Evolutionary conservation across 2,797 vertebrate species (phyloP).

Genomic region (Pipistrellus pipistrellus): DNA sequence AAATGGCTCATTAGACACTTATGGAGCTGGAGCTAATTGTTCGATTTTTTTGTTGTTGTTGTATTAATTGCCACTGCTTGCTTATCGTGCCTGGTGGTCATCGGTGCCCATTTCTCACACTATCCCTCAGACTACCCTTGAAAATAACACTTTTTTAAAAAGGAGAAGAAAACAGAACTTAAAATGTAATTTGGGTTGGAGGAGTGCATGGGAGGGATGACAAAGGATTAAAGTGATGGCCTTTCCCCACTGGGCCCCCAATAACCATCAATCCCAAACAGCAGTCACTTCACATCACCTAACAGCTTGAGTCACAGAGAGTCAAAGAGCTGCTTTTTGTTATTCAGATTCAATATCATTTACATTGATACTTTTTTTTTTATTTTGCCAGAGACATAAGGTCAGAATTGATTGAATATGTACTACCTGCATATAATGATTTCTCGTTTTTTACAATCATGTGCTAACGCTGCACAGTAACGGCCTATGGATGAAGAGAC

Average conservation of each 20-base stretch:
- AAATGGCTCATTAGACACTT: constrained; percentile 91
- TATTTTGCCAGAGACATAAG: constrained; percentile 89
- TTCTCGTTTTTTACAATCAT: constrained; percentile 90
- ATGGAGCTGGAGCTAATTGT: constrained; percentile 88
- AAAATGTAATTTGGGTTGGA: constrained; percentile 83
- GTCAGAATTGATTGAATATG: constrained; percentile 91
- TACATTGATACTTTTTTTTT: constrained; percentile 85
- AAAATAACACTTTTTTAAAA: not conserved
- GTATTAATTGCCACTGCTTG: constrained; percentile 87
- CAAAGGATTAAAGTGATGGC: constrained; percentile 82
- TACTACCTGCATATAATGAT: constrained; percentile 90
- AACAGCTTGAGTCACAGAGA: constrained; percentile 86
- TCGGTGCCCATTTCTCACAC: constrained; percentile 71
- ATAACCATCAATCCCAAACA: constrained; percentile 85
- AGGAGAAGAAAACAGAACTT: constrained; percentile 50
- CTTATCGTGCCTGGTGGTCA: constrained; percentile 85
- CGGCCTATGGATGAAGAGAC: constrained; percentile 91
- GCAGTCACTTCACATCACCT: constrained; percentile 85
- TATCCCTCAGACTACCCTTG: constrained; percentile 55
- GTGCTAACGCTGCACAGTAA: constrained; percentile 90
- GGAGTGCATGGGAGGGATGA: constrained; percentile 83
- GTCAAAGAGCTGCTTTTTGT: constrained; percentile 78
- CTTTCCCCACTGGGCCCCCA: constrained; percentile 85
- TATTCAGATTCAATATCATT: constrained; percentile 87
- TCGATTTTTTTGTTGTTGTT: constrained; percentile 77